Evolutionary conservation across 2,888 invertebrate species (phyloP), one percentile per base, ranked within the genome.

Genomic region (Itoplectis maculator): DNA sequence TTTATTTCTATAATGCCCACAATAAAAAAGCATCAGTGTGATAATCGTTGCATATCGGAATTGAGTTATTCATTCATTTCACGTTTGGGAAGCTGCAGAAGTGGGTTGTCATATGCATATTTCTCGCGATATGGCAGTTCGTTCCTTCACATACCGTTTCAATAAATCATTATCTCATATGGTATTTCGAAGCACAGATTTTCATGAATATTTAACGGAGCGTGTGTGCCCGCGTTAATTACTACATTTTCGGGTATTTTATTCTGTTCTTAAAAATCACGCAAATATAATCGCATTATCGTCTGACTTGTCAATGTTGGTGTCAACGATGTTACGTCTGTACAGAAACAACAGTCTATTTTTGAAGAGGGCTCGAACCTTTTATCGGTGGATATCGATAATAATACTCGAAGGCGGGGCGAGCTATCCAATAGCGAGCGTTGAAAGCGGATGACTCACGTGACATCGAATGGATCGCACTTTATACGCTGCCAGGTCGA

Each of bases 321-420:
- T 15, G 51, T 6, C 42, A 42, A n/a, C 11, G 23, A 23, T 59
- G 40, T 56, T 54, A 73, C 35, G 49, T 76, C 15, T 20, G 13
- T 9, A 40, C 15, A 63, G 35, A 49, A 42, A n/a, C 65, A 56
- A 70, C 40, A 49, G 37, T 79, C 68, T 82, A 73, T 79, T 79
- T 76, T 77, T 35, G 47, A 59, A 54, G 63, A 63, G 51, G 61
- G 54, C 54, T 76, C 72, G 47, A 63, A 63, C 42, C 76, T 79
- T 82, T 79, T 79, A 63, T 82, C 70, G 68, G 18, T 59, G 49
- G 54, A 61, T 37, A 76, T 68, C 74, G 78, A 72, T 72, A 73
- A 79, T 76, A 76, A 72, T 76, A 63, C 59, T 20, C 51, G 15
- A 66, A 23, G 63, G 49, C 68, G 68, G n/a, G 70, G 29, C 29